These are phyloP conservation scores for Scatophagus argus DNA, from an alignment of 2,113 vertebrate genomes.

Conservation along the genomic window DNA sequence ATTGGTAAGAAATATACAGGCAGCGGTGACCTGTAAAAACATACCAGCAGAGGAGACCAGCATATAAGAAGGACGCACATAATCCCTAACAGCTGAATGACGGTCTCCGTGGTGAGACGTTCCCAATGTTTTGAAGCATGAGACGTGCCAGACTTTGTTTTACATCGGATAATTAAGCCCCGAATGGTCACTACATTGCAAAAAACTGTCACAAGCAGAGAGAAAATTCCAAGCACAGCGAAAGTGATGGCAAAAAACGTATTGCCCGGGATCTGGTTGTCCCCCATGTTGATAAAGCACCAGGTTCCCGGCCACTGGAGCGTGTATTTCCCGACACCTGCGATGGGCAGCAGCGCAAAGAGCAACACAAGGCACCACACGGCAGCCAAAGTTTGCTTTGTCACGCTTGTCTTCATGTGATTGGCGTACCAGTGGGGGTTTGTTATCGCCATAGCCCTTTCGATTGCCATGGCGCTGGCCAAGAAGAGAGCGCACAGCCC, in stretches of 20 bases:
- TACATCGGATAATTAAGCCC: slow-evolving; percentile 89
- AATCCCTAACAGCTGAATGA: slow-evolving; percentile 94
- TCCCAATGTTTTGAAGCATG: slow-evolving; percentile 91
- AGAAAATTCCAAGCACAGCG: slow-evolving; percentile 88
- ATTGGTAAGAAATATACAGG: background rate
- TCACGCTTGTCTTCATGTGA: slow-evolving; percentile 90
- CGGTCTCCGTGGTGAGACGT: slow-evolving; percentile 92
- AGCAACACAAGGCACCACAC: slow-evolving; percentile 86
- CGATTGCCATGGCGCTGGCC: slow-evolving; percentile 94
- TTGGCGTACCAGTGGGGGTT: slow-evolving; percentile 94
- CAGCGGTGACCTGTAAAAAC: slow-evolving; percentile 60
- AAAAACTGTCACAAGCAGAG: slow-evolving; percentile 88
- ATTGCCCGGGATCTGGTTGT: slow-evolving; percentile 76
- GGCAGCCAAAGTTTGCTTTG: slow-evolving; percentile 83
- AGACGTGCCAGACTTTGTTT: slow-evolving; percentile 81
- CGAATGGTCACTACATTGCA: slow-evolving; percentile 94
- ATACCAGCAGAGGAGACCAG: slow-evolving; percentile 96
- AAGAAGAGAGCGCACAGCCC: slow-evolving; percentile 94
- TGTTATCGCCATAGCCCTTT: slow-evolving; percentile 91
- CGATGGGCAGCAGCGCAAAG: slow-evolving; percentile 91
- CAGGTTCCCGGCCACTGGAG: slow-evolving; percentile 97
- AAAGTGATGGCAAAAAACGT: slow-evolving; percentile 90
- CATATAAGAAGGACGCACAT: slow-evolving; percentile 94
- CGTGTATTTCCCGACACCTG: slow-evolving; percentile 89
- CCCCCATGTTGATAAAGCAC: slow-evolving; percentile 93